A percentile compares a stretch with the other conserved stretches of the same genome.
Conservation (phyloP, 92 coral and sea anemone genomes). For the Palythoa heliodiscus region DNA sequence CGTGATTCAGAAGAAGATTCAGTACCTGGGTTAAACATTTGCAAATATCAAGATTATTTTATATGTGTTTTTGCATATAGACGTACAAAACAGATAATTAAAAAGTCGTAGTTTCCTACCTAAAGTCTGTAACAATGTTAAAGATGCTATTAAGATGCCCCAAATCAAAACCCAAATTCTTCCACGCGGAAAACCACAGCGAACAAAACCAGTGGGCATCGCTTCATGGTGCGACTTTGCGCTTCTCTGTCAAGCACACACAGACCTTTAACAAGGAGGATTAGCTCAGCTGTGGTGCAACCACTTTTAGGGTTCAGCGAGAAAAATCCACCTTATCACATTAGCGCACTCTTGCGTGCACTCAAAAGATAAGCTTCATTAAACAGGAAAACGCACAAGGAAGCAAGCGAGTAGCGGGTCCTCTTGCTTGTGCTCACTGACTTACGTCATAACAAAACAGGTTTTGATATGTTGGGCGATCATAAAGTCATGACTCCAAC, state of each 20-base stretch:
- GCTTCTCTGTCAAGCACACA: not conserved
- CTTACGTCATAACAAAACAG: conserved; percentile 49
- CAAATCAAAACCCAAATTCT: not conserved
- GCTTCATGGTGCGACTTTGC: conserved; percentile 45
- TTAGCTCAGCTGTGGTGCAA: conserved; percentile 12
- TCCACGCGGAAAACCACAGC: conserved; percentile 35
- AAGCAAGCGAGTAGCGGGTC: conserved; percentile 2
- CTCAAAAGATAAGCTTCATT: conserved; percentile 16
- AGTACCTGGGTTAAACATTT: conserved; percentile 6
- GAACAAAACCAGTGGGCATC: conserved; percentile 42
- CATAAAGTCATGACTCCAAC: conserved; percentile 40
- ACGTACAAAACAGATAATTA: not conserved
- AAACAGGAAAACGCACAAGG: conserved; percentile 7
- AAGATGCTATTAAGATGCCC: not conserved
- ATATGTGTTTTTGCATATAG: not conserved
- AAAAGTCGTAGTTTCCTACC: not conserved
- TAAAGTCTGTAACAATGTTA: conserved; percentile 18
- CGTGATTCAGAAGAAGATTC: conserved; percentile 10
- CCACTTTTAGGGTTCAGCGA: conserved; percentile 8
- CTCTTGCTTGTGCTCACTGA: conserved; percentile 20
- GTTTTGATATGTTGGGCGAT: conserved; percentile 37
- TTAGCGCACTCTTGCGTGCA: conserved; percentile 29
- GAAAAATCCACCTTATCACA: conserved; percentile 5
- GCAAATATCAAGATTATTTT: not conserved
- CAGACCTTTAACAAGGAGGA: not conserved